Evolutionary conservation across 2,113 vertebrate species (phyloP).

Genomic region (Gopherus flavomarginatus): DNA sequence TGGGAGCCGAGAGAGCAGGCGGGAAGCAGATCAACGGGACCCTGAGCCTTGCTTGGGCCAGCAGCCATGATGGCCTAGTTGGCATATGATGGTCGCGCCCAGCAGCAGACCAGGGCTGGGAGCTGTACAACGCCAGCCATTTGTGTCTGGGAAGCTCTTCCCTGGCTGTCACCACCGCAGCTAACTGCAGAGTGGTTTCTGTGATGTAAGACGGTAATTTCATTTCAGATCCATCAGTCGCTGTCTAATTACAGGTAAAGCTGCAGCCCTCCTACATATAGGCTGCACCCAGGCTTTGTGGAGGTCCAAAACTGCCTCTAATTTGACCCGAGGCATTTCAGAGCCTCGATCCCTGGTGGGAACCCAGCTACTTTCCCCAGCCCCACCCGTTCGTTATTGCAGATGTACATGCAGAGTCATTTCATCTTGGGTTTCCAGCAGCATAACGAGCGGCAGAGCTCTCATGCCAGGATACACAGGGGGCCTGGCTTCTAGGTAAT

Average conservation of each 20-base stretch:
- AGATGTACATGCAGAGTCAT: neutral
- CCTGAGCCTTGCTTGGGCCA: too few species aligned
- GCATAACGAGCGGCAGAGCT: neutral
- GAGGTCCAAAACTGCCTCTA: neutral
- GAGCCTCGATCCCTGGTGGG: neutral
- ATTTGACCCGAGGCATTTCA: neutral
- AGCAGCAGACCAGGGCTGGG: neutral
- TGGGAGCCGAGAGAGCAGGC: neutral
- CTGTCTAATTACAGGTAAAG: neutral
- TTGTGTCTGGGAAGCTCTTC: neutral
- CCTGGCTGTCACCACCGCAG: neutral
- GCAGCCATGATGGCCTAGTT: too few species aligned
- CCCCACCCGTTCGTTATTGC: neutral
- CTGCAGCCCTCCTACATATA: neutral
- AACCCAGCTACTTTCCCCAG: neutral
- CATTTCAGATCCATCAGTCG: neutral
- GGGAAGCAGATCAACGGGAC: too few species aligned
- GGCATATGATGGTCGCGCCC: too few species aligned
- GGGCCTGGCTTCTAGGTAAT: neutral
- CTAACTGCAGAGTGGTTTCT: neutral
- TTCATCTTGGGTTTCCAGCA: neutral
- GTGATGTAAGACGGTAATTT: neutral
- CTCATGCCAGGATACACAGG: neutral
- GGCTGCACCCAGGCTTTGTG: neutral
- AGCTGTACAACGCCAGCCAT: neutral